Evolutionary conservation across 92 coral and sea anemone species (phyloP).

Genomic region (Ricordea florida): DNA sequence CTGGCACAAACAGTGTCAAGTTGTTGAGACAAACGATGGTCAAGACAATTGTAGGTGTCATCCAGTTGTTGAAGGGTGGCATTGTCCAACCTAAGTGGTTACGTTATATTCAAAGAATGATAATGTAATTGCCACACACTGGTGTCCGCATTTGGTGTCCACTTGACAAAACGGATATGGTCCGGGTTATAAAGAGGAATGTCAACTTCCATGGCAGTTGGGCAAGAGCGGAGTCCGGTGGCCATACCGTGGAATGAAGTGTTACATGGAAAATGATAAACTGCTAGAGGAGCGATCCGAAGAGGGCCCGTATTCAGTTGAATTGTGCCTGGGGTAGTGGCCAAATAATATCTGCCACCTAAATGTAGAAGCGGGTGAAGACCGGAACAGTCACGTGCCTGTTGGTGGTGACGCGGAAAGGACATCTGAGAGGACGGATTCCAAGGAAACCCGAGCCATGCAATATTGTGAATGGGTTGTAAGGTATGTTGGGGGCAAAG

Average conservation of each 20-base stretch:
- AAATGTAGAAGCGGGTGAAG: constrained; percentile 37
- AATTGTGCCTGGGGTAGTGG: constrained; percentile 1
- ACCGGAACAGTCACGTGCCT: constrained; percentile 2
- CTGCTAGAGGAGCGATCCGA: background rate
- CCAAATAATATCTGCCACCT: constrained; percentile 34
- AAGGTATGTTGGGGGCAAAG: constrained; percentile 36
- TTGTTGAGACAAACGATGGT: background rate
- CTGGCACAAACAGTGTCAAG: background rate
- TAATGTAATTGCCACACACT: constrained; percentile 2
- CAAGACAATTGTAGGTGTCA: background rate
- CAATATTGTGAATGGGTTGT: constrained; percentile 1
- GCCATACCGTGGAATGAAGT: background rate
- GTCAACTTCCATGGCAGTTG: background rate
- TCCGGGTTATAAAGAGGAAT: constrained; percentile 5
- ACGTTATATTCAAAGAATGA: constrained; percentile 7
- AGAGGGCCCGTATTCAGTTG: constrained; percentile 6
- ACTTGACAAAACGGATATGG: background rate
- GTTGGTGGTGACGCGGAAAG: constrained; percentile 21
- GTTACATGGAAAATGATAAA: constrained; percentile 17
- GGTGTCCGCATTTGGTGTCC: background rate
- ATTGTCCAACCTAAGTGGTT: background rate
- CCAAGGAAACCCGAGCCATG: constrained; percentile 60
- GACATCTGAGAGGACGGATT: constrained; percentile 14
- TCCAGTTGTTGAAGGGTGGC: background rate
- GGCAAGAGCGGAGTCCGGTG: constrained; percentile 6